These are phyloP conservation scores for Catamblyrhynchus diadema DNA, from an alignment of 2,797 vertebrate genomes.

Conservation along the genomic window DNA sequence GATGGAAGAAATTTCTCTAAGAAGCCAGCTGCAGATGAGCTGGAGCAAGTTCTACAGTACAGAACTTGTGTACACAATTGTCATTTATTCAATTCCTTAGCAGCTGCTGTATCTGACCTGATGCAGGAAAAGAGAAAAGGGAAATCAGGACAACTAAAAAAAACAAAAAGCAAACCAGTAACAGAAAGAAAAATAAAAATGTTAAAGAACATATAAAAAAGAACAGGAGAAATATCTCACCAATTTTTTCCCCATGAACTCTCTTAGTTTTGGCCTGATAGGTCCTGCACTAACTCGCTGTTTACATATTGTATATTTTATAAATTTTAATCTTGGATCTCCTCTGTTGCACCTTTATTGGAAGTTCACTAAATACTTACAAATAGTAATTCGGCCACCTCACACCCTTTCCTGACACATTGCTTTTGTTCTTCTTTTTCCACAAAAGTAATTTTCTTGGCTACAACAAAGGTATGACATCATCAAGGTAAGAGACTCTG, in stretches of 20 bases:
- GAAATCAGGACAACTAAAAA: neutral
- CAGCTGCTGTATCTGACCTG: neutral
- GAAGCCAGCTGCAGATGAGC: neutral
- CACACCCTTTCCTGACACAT: neutral
- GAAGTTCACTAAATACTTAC: neutral
- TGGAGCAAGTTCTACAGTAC: neutral
- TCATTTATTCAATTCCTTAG: neutral
- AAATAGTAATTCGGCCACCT: neutral
- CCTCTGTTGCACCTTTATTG: neutral
- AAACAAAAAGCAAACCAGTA: accelerated
- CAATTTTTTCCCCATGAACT: neutral
- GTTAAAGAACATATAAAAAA: neutral
- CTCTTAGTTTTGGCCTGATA: neutral
- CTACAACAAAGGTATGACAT: neutral
- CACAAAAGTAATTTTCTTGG: neutral
- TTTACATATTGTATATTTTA: neutral
- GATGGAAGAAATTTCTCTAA: neutral
- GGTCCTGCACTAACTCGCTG: neutral
- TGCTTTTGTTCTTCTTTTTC: neutral
- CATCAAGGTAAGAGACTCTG: neutral
- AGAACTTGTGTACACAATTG: neutral
- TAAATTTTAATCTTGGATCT: neutral
- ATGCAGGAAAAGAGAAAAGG: neutral
- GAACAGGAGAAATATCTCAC: neutral
- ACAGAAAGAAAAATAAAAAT: neutral